phyloP scores from a whole-genome alignment of 2,888 invertebrate genomes.

The Anaspis maculata region DNA sequence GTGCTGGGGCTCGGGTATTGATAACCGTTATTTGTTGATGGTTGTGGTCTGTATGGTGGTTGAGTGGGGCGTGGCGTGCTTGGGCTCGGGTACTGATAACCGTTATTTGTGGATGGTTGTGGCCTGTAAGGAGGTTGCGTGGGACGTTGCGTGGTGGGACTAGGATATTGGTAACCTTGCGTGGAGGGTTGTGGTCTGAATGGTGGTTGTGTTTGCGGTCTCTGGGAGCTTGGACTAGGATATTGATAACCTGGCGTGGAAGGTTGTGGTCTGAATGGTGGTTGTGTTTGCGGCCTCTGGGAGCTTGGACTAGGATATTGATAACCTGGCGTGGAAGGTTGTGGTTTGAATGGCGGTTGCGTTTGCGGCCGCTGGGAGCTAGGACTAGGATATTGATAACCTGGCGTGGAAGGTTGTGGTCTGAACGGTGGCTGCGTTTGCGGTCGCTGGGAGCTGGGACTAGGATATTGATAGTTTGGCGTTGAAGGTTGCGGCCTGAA shows the following conservation, averaged over 20 bases:
- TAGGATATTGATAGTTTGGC: slow-evolving; percentile 7
- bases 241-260: slow-evolving; percentile 13
- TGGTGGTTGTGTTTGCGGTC: background rate
- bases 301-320: slow-evolving; percentile 14
- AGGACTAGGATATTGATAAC: too few species aligned
- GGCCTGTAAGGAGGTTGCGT: background rate
- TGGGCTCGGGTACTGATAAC: too few species aligned
- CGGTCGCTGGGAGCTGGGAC: slow-evolving; percentile 5
- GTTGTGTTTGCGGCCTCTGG: slow-evolving; percentile 4
- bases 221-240: slow-evolving; percentile 10
- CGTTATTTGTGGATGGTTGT: slow-evolving; percentile 2
- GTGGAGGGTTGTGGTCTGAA: slow-evolving; percentile 1
- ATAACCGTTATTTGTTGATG: background rate
- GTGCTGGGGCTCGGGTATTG: slow-evolving; percentile 13
- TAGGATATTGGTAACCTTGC: slow-evolving; percentile 15
- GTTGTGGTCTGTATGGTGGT: slow-evolving; percentile 2
- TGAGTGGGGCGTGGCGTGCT: slow-evolving; percentile 2
- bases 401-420: slow-evolving; percentile 2
- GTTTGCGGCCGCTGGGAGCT: slow-evolving; percentile 10
- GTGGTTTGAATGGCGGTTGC: slow-evolving; percentile 11
- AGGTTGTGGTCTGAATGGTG: slow-evolving; percentile 4
- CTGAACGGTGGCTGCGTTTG: too few species aligned
- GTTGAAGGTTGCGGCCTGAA: slow-evolving; percentile 2
- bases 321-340: too few species aligned
- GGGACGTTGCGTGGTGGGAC: slow-evolving; percentile 4